Evolutionary conservation across 2,888 invertebrate genomes (phyloP), one percentile per base, ranked within the genome.

Genomic region (Sarcophaga rosellei): DNA sequence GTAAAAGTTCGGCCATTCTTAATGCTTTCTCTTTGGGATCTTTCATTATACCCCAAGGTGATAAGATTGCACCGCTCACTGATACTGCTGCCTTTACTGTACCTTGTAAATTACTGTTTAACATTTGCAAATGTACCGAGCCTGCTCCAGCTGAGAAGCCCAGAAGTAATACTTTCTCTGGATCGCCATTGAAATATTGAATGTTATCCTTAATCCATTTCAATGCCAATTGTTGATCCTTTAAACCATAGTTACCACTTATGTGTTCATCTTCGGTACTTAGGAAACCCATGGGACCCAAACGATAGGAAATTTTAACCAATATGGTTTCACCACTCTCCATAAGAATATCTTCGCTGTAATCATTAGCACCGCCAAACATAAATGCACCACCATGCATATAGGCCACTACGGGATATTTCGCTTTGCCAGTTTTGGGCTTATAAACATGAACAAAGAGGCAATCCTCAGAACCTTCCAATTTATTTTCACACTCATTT

Each of bases 101-200:
- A 23, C 62, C 35, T 91, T 93, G 94, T 17, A 95, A 95, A 5
- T 62, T 45, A 0, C 81, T 57, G 0, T 95, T 95, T 23, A 96
- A 89, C 88, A 95, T 95, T 89, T 96, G 96, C 87, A 96, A 95
- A 91, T 96, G 95, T 0, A 95, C 95, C 90, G 96, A 96, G 6
- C 95, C 96, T 57, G 95, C 96, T 0, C 96, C 96, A 0, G 96
- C 96, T 17, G 96, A 96, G 90, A 95, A 94, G 5, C 96, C 96
- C 0, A 94, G 93, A 15, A 96, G 91, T 0, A 96, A 95, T 44
- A 96, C 94, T 85, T 95, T 95, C 77, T 95, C 94, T 11, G 95
- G 94, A 93, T 96, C 95, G 0, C 96, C 97, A 1, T 96, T 96
- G 89, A 96, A 96, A 91, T 94, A 93, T 88, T 94, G 92, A 84